phyloP scores from a whole-genome alignment of 2,113 vertebrate species.

The Centropus unirufus region DNA sequence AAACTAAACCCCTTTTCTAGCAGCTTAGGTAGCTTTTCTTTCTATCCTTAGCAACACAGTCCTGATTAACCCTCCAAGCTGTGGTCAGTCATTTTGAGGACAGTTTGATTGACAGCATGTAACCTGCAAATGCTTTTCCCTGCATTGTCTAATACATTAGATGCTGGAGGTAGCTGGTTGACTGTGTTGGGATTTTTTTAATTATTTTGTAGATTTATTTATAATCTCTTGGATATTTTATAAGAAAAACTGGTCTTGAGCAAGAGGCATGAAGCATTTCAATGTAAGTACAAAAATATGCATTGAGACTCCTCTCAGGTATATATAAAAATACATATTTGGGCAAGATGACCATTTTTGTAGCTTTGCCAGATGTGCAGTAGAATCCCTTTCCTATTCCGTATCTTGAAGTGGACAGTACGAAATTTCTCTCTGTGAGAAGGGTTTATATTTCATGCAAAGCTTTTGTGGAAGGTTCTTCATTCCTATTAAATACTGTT shows the following conservation, averaged over 20 bases:
- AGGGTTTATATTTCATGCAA: not conserved
- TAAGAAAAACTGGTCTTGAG: not conserved
- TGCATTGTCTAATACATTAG: not conserved
- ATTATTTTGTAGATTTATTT: not conserved
- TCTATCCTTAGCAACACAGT: conserved; percentile 86
- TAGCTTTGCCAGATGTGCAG: not conserved
- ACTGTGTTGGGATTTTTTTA: not conserved
- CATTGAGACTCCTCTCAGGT: not conserved
- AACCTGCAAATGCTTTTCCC: not conserved
- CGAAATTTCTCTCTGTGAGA: not conserved
- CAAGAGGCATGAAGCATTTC: conserved; percentile 36
- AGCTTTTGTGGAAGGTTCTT: not conserved
- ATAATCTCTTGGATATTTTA: not conserved
- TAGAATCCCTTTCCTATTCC: not conserved
- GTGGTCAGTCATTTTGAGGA: conserved; percentile 64
- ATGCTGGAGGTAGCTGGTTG: not conserved
- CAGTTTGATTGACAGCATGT: conserved; percentile 58
- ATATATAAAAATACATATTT: not conserved
- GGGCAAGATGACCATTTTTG: not conserved
- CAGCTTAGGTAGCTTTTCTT: conserved; percentile 88
- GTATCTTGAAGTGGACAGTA: not conserved
- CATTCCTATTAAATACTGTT: not conserved
- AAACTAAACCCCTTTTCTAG: conserved; percentile 74
- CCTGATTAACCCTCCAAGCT: conserved; percentile 78
- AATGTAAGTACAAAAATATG: conserved; percentile 42